Evolutionary conservation across 2,113 vertebrate species (phyloP), one percentile per base, ranked within the genome.

Genomic region (Hippocampus guttulatus): DNA sequence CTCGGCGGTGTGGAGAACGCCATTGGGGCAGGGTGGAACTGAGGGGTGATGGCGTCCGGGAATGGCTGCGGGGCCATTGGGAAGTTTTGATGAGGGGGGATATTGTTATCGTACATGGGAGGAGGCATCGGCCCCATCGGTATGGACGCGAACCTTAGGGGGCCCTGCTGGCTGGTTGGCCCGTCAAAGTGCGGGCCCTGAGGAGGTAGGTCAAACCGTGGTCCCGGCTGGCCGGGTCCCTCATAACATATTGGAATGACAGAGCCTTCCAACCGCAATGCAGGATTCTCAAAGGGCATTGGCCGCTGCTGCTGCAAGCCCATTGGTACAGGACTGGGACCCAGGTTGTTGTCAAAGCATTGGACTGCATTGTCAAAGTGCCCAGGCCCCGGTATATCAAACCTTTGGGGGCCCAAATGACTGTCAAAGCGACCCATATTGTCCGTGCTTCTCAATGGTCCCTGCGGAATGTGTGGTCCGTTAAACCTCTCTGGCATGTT

Each of bases 191-290:
- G 89, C 0, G 92, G 85, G 23, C 77, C 85, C 49, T 89, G 83
- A 0, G 90, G 88, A 8, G 93, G 91, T 57, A 91, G 85, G 70
- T 98, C 95, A 78, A 94, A 96, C 75, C 94, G 30, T 45, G 91
- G 89, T 54, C 93, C 93, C 3, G 91, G 88, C 81, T 95, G 95
- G 49, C 88, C 87, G 15, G 89, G 92, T 3, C 92, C 91, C 1
- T 96, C 96, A 69, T 95, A 96, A 58, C 91, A 91, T 20, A 83
- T 77, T 0, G 77, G 74, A 18, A 14, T 12, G 8, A 2, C 58
- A 18, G 58, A 33, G 1, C 89, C 89, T 7, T 93, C 84, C 69
- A 88, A 81, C 8, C 84, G 85, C 73, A 91, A 91, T 0, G 88
- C 88, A 40, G 88, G 74, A 5, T 81, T 79, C 0, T 91, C 88